A percentile compares a stretch with the other conserved stretches of the same genome.
Conservation (phyloP, 2,888 invertebrate genomes). For the Elysia crispata region DNA sequence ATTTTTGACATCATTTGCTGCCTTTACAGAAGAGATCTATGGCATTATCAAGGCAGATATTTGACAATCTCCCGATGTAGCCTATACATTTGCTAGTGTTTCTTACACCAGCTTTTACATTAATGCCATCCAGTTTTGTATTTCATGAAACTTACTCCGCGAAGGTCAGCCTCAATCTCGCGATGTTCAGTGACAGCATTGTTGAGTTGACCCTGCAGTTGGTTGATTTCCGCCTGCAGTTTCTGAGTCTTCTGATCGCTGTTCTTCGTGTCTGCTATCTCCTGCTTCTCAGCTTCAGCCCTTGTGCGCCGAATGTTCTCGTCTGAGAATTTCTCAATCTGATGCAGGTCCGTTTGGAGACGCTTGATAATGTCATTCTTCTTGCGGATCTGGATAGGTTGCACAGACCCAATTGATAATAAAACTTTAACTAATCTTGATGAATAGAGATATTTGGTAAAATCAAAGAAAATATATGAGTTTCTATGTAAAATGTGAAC, state of each 20-base stretch:
- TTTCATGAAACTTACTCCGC: conserved; percentile 66
- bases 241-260: conserved; percentile 75
- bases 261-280: conserved; percentile 74
- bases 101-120: no score
- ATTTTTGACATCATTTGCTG: no score
- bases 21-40: no score
- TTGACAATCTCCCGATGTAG: no score
- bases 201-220: conserved; percentile 71
- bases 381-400: conserved; percentile 70
- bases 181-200: conserved; percentile 73
- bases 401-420: no score
- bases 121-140: no score
- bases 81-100: no score
- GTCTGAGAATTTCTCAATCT: conserved; percentile 76
- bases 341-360: conserved; percentile 74
- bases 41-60: no score
- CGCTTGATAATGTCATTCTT: conserved; percentile 76
- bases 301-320: conserved; percentile 71
- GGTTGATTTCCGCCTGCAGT: conserved; percentile 71
- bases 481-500: no score
- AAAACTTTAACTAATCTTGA: no score
- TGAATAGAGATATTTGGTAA: no score
- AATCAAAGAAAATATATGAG: no score
- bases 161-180: conserved; percentile 72
- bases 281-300: conserved; percentile 77